These are phyloP conservation scores for Polyploca ridens DNA, from an alignment of 2,888 invertebrate genomes.

Conservation along the genomic window DNA sequence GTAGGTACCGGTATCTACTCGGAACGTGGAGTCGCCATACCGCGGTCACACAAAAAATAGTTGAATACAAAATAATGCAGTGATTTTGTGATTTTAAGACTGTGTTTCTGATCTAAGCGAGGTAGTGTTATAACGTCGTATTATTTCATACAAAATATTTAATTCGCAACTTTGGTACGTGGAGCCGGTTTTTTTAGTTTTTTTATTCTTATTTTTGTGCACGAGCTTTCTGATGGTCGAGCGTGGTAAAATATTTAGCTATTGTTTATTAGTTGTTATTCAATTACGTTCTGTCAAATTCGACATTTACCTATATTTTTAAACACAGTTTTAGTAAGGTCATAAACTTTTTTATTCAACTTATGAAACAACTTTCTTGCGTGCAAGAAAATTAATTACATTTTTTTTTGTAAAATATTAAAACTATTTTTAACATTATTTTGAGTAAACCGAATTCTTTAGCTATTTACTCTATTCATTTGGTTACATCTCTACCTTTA, in stretches of 20 bases:
- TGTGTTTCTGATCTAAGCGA: constrained; percentile 60
- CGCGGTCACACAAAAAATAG: constrained; percentile 26
- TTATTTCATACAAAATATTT: constrained; percentile 27
- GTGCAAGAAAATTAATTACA: too few species aligned
- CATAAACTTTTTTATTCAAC: neutral
- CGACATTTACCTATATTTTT: neutral
- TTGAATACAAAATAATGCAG: constrained; percentile 57
- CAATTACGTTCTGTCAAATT: neutral
- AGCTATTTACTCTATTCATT: too few species aligned
- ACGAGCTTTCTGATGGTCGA: constrained; percentile 48
- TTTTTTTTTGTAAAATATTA: too few species aligned
- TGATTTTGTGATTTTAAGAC: constrained; percentile 62
- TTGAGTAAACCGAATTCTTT: too few species aligned
- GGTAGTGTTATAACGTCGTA: constrained; percentile 44
- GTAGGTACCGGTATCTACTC: constrained; percentile 43
- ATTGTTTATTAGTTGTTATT: constrained; percentile 30
- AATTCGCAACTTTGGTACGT: constrained; percentile 22
- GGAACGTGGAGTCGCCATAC: constrained; percentile 31
- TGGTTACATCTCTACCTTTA: too few species aligned
- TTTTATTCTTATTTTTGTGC: constrained; percentile 46
- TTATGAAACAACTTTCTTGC: constrained; percentile 13
- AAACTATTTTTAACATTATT: too few species aligned
- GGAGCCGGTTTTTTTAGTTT: constrained; percentile 43
- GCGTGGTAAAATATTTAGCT: constrained; percentile 44
- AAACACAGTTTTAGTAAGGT: neutral